Conservation (phyloP, 37 sponge, comb jelly and placozoan genomes). For the Halichondria panicea region DNA sequence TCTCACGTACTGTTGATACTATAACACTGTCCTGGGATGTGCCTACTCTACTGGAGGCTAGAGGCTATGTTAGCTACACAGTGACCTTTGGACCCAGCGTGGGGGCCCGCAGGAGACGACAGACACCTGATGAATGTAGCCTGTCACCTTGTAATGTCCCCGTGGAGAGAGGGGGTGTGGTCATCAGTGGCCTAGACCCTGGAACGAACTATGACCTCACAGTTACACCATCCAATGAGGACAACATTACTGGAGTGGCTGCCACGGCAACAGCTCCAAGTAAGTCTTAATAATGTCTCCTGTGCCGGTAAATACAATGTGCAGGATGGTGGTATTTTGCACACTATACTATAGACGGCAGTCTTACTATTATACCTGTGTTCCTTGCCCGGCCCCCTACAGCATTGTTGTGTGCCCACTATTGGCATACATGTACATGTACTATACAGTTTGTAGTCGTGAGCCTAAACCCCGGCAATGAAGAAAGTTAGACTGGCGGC, state of each 20-base stretch:
- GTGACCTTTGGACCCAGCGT: slow-evolving; percentile 3
- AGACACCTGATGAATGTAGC: neutral
- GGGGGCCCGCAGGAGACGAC: neutral
- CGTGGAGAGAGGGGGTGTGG: slow-evolving; percentile 2
- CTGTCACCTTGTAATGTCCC: neutral
- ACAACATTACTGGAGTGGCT: neutral
- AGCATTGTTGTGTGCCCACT: too few species aligned
- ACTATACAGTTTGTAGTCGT: too few species aligned
- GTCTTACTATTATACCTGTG: too few species aligned
- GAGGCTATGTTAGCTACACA: slow-evolving; percentile 21
- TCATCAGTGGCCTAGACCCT: slow-evolving; percentile 17
- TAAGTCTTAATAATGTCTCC: too few species aligned
- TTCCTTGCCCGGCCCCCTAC: too few species aligned
- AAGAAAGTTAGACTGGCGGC: too few species aligned
- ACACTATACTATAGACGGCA: too few species aligned
- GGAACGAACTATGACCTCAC: neutral
- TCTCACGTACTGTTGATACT: neutral
- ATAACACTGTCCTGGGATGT: slow-evolving; percentile 22
- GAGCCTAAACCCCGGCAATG: too few species aligned
- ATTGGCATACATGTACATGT: too few species aligned
- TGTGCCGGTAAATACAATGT: too few species aligned
- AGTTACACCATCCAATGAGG: slow-evolving; percentile 23
- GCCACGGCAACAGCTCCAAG: neutral
- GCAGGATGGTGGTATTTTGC: too few species aligned
- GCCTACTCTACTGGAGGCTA: slow-evolving; percentile 15